Base-by-base conservation (phyloP, 2,113 vertebrate genomes). In the Trogon surrucura region DNA sequence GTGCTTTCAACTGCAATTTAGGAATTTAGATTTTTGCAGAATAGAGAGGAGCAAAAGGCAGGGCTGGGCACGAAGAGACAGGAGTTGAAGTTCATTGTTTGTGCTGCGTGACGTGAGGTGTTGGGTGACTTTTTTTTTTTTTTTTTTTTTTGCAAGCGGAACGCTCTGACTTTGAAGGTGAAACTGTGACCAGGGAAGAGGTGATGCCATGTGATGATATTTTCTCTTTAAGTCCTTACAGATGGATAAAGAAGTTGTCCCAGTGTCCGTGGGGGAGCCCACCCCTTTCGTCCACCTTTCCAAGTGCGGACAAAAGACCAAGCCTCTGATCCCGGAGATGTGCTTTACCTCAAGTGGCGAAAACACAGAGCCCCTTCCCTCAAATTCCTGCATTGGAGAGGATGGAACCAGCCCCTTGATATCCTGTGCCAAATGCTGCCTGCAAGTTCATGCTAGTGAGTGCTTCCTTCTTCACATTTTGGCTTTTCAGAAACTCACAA, bases 371-470 rank as follows among this genome's bases (percentile, higher is more conserved):
- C 99, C 99, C 0, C 97, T 98, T 20, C 99, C 99, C 20, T 98
- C 98, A 16, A 99, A 98, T 95, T 98, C 98, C 3, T 98, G 98
- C 41, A 98, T 99, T 1, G 98, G 98, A 8, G 99, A 99, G 11
- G 99, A 99, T 38, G 99, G 99, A 44, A 99, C 98, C 96, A 99
- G 99, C 80, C 96, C 98, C 12, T 98, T 99, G 78, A 98, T 99
- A 30, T 92, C 98, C 96, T 99, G 99, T 67, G 96, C 98, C 79
- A 98, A 98, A 81, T 99, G 99, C 97, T 98, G 98, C 75, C 98
- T 99, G 96, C 99, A 99, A 93, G 99, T 99, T 92, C 99, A 99
- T 62, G 98, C 99, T 45, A 99, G 99, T 99, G 95, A 99, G 99
- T 99, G 67, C 32, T 32, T 34, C 47, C 58, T 44, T 19, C 58